Conservation (phyloP, 2,113 vertebrate species). For the Scopus umbretta region DNA sequence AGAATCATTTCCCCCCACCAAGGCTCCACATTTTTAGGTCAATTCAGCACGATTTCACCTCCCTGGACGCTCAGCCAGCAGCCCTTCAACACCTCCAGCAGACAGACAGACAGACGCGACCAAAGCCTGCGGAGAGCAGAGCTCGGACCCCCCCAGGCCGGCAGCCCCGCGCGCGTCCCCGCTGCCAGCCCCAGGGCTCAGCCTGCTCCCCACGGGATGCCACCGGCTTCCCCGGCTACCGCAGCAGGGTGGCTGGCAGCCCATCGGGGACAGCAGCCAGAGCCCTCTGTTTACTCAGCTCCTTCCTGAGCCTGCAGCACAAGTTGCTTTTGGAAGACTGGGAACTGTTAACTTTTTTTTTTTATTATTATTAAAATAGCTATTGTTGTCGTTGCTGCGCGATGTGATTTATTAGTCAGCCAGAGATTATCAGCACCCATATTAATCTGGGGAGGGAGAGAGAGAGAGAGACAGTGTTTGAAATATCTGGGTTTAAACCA, state of each 20-base stretch:
- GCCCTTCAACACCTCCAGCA: not conserved
- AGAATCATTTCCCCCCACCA: too few species aligned
- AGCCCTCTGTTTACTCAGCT: not conserved
- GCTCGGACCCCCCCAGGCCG: fast-evolving
- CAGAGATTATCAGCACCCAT: fast-evolving
- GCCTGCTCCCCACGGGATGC: not conserved
- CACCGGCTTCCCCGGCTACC: not conserved
- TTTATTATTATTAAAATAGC: not conserved
- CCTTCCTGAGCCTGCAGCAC: not conserved
- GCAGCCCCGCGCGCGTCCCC: not conserved
- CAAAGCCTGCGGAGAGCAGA: not conserved
- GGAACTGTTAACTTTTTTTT: not conserved
- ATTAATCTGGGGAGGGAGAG: not conserved
- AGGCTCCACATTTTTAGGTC: not conserved
- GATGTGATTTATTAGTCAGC: not conserved
- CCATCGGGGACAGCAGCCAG: not conserved
- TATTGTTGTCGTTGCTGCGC: not conserved
- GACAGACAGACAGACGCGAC: too few species aligned
- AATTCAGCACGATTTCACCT: not conserved
- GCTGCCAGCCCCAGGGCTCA: not conserved
- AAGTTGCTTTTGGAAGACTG: not conserved
- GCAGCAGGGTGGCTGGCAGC: not conserved
- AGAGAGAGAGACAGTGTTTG: not conserved
- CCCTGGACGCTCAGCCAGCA: not conserved
- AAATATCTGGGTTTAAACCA: not conserved